Conservation (phyloP, 2,797 vertebrate genomes). For the Artibeus jamaicensis region DNA sequence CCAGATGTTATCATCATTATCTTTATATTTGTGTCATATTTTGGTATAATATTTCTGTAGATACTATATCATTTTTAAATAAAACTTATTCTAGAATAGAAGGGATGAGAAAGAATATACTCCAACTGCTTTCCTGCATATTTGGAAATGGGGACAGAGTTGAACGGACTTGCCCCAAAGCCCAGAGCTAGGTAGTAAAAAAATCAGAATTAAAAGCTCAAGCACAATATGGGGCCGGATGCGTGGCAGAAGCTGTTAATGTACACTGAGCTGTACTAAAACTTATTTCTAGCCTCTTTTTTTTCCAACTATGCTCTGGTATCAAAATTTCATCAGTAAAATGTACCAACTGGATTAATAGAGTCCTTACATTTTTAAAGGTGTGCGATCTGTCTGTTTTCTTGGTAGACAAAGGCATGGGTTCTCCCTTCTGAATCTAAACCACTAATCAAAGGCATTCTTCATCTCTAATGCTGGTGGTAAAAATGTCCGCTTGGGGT, state of each 20-base stretch:
- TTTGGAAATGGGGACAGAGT: background rate
- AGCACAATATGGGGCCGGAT: background rate
- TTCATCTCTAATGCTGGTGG: fast-evolving
- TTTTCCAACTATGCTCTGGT: background rate
- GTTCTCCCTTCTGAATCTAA: background rate
- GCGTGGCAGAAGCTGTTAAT: background rate
- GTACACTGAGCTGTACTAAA: background rate
- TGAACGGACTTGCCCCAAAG: background rate
- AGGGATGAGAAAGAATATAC: background rate
- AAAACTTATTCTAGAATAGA: background rate
- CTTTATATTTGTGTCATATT: background rate
- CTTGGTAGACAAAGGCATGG: background rate
- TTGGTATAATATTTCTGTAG: background rate
- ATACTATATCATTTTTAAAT: background rate
- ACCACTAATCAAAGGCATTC: background rate
- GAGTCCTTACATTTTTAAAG: background rate
- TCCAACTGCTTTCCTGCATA: background rate
- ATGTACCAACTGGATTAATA: background rate
- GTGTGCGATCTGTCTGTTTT: background rate
- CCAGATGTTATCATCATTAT: fast-evolving
- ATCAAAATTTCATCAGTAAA: background rate
- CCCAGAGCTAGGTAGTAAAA: too few species aligned
- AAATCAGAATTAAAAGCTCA: background rate
- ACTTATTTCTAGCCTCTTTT: background rate
- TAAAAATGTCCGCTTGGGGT: background rate